Evolutionary conservation across 2,888 invertebrate genomes (phyloP).

Genomic region (Sminthurides aquaticus): DNA sequence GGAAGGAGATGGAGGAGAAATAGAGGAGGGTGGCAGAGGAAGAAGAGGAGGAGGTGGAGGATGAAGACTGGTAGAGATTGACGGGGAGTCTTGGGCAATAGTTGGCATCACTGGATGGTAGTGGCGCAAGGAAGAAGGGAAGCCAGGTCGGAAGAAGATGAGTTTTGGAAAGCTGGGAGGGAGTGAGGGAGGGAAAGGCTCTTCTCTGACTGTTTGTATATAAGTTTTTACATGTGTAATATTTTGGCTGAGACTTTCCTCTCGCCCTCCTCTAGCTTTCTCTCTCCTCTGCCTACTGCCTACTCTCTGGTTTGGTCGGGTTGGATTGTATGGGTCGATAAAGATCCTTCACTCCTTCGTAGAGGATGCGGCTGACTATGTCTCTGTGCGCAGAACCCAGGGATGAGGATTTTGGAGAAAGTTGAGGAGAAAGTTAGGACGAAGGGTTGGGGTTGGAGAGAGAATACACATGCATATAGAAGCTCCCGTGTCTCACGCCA

Average conservation of each 20-base stretch:
- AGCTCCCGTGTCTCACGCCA: neutral
- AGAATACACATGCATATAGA: constrained; percentile 13
- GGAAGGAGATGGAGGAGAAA: neutral
- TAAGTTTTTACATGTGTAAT: constrained; percentile 14
- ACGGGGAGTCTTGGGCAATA: neutral
- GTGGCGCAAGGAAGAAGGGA: constrained; percentile 1
- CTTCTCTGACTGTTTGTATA: neutral
- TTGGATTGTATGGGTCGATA: constrained; percentile 36
- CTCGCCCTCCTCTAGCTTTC: no score
- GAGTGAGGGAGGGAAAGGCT: no score
- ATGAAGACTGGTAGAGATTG: neutral
- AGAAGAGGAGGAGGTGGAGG: neutral
- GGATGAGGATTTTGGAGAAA: constrained; percentile 18
- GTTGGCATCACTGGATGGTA: neutral
- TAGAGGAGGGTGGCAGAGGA: neutral
- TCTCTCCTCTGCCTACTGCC: no score
- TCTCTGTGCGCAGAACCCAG: constrained; percentile 27
- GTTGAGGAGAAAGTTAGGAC: constrained; percentile 1
- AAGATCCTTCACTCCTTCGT: constrained; percentile 34
- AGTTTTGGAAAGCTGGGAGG: no score
- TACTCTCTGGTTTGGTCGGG: no score
- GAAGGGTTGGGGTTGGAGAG: constrained; percentile 3
- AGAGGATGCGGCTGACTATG: constrained; percentile 23
- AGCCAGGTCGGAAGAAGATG: no score
- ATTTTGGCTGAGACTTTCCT: constrained; percentile 22